Base-by-base conservation (phyloP, 2,113 vertebrate genomes). In the Laterallus jamaicensis region DNA sequence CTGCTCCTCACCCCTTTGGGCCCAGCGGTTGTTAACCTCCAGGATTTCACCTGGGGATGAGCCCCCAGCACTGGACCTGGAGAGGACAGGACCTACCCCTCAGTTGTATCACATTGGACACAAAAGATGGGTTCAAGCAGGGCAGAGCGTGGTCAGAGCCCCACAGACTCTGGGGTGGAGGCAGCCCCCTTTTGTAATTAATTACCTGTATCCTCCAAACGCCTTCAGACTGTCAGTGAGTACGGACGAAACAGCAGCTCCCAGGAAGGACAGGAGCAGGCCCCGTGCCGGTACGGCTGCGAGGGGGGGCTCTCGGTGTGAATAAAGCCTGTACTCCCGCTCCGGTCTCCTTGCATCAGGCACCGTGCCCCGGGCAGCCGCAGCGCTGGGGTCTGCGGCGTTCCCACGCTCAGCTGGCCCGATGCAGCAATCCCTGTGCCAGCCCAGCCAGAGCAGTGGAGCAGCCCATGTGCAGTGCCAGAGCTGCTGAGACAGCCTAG, bases 261-360 rank as follows among this genome's bases (percentile, higher is more conserved):
- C 84, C 40, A 1, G 2, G 4, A 12, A 40, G 15, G 76, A 18
- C 0, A 9, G 9, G 0, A 55, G 39, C 17, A 7, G 26, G 24
- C 9, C 26, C 24, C 15, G 2, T 0, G 11, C 31, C 8, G 0
- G 39, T 19, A 3, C 2, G 2, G 64, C 66, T 28, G 49, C 1
- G 5, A 17, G 3, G 13, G 17, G 47, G 31, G 24, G 15, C 15
- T 68, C 52, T 35, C 29, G 55, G 55, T 60, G 58, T 58, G 13
- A 95, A 94, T 96, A 95, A 96, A 96, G 31, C 86, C 68, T 37
- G 39, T 94, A 70, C 75, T 49, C 78, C 71, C 62, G 79, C 39
- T 2, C 59, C 3, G 68, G 9, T 17, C 31, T 47, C 74, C 47
- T 5, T 32, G 60, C 78, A 11, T 12, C n/a, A 3, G 29, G n/a